A percentile compares a stretch with the other conserved stretches of the same genome.
Conservation (phyloP, 2,113 vertebrate genomes). For the Macroglossus sobrinus region DNA sequence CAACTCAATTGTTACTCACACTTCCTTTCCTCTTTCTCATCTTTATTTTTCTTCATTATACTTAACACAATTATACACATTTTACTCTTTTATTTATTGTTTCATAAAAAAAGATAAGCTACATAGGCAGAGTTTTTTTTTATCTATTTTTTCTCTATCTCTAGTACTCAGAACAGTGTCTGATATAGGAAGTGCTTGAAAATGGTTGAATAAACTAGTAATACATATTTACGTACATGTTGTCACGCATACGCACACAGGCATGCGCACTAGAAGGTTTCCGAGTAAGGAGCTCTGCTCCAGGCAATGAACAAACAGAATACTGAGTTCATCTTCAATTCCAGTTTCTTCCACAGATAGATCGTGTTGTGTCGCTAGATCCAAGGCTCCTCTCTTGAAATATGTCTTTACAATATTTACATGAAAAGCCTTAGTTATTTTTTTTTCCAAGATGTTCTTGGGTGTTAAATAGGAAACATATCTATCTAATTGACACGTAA, state of each 20-base stretch:
- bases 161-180: neutral
- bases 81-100: neutral
- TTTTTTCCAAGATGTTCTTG: neutral
- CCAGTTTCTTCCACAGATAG: neutral
- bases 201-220: neutral
- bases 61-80: neutral
- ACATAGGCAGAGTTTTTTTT: neutral
- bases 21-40: neutral
- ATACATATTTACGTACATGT: neutral
- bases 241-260: neutral
- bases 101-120: neutral
- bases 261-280: neutral
- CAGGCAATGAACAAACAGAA: neutral
- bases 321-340: neutral
- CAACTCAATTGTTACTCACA: neutral
- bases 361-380: neutral
- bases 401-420: neutral
- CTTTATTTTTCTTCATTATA: neutral
- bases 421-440: neutral
- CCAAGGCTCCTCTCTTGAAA: neutral
- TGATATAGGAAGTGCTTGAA: neutral
- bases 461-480: neutral
- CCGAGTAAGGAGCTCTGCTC: neutral
- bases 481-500: neutral
- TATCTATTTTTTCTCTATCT: neutral